A percentile compares a stretch with the other conserved stretches of the same genome.
Conservation (phyloP, 2,797 vertebrate species). For the Macropodus opercularis region DNA sequence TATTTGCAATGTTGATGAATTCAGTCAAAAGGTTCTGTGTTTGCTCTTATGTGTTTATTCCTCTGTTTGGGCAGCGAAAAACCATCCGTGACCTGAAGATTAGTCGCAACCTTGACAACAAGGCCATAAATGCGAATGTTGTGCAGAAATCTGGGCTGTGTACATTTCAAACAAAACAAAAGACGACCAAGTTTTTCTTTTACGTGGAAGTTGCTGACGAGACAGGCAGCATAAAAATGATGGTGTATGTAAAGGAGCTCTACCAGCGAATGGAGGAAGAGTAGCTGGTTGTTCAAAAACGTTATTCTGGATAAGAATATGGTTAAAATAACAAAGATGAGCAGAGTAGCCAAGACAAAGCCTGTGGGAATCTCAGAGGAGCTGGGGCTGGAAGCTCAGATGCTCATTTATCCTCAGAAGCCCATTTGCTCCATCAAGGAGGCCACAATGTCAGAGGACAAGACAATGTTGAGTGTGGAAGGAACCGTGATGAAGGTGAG, state of each 20-base stretch:
- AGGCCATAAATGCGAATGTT: background rate
- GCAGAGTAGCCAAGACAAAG: fast-evolving
- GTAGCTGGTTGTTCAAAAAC: background rate
- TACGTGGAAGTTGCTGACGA: constrained; percentile 26
- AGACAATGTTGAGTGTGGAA: constrained; percentile 3
- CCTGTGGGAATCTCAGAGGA: background rate
- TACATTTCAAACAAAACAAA: background rate
- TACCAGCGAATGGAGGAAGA: fast-evolving
- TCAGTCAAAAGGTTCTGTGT: no score
- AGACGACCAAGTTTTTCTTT: background rate
- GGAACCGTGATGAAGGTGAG: constrained; percentile 23
- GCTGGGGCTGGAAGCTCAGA: background rate
- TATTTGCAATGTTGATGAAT: no score
- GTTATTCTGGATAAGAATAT: background rate
- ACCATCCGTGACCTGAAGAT: background rate
- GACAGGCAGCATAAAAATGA: constrained; percentile 8
- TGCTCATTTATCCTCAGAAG: background rate
- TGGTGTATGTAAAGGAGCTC: constrained; percentile 21
- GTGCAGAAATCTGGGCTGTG: constrained; percentile 20
- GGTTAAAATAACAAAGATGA: background rate
- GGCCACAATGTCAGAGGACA: fast-evolving
- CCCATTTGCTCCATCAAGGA: background rate
- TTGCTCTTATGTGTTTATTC: no score
- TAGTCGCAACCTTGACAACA: fast-evolving
- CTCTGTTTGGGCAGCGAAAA: constrained; percentile 11